A percentile compares a stretch with the other conserved stretches of the same genome.
Conservation (phyloP, 2,797 vertebrate genomes). For the Clamator glandarius region DNA sequence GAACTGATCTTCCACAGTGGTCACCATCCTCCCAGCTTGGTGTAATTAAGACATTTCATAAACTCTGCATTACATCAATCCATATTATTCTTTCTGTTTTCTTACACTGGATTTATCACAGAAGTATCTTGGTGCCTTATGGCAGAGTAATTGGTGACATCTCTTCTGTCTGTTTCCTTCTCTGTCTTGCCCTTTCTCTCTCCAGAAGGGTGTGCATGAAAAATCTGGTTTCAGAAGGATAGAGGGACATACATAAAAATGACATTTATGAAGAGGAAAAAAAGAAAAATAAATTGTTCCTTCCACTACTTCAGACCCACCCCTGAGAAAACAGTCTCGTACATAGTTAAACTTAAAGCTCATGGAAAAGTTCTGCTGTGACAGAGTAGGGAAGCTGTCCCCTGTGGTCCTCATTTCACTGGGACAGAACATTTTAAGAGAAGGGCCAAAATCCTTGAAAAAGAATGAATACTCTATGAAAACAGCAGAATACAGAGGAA, state of each 20-base stretch:
- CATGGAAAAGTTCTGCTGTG: background rate
- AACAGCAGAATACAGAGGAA: background rate
- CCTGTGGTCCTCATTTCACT: background rate
- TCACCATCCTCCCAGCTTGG: background rate
- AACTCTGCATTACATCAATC: background rate
- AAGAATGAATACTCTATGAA: background rate
- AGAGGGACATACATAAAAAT: background rate
- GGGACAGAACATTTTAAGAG: background rate
- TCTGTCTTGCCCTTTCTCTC: background rate
- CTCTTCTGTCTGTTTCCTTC: background rate
- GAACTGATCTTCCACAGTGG: background rate
- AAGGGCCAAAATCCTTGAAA: background rate
- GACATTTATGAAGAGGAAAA: background rate
- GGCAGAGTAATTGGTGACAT: background rate
- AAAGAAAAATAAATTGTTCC: background rate
- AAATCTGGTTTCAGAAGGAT: background rate
- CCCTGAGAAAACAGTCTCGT: background rate
- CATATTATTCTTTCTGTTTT: background rate
- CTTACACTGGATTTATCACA: background rate
- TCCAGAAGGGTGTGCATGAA: fast-evolving
- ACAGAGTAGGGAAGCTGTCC: background rate
- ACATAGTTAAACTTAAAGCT: background rate
- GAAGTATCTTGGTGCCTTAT: background rate
- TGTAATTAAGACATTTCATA: background rate
- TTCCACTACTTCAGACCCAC: background rate